Evolutionary conservation across 2,888 invertebrate genomes (phyloP).

Genomic region (Patella pellucida): DNA sequence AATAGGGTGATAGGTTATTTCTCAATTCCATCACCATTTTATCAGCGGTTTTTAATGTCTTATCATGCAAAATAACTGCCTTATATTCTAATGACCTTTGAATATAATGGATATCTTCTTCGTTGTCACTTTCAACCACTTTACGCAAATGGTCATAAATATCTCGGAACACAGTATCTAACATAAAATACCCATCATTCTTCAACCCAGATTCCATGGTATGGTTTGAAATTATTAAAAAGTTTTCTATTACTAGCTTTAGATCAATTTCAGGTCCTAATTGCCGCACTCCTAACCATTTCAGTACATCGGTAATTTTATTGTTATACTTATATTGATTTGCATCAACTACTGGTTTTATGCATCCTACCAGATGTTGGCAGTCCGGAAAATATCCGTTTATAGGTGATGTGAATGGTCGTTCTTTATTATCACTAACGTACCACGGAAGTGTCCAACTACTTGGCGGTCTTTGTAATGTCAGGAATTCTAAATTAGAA

Average conservation of each 20-base stretch:
- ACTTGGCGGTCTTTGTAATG: conserved; percentile 3
- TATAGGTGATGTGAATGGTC: background rate
- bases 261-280: background rate
- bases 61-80: background rate
- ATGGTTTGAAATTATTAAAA: background rate
- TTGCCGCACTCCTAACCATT: background rate
- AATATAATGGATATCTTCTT: background rate
- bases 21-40: background rate
- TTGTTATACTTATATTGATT: background rate
- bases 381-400: background rate
- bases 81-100: background rate
- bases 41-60: background rate
- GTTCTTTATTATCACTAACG: no score
- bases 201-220: background rate
- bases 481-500: conserved; percentile 19
- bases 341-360: background rate
- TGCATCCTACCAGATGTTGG: background rate
- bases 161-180: background rate
- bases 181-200: background rate
- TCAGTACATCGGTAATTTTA: background rate
- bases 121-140: background rate
- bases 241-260: background rate
- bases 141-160: background rate
- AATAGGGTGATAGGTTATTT: no score
- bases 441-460: background rate